These are phyloP conservation scores for Ridgeia piscesae DNA, from an alignment of 1,140 invertebrate genomes.

Conservation along the genomic window DNA sequence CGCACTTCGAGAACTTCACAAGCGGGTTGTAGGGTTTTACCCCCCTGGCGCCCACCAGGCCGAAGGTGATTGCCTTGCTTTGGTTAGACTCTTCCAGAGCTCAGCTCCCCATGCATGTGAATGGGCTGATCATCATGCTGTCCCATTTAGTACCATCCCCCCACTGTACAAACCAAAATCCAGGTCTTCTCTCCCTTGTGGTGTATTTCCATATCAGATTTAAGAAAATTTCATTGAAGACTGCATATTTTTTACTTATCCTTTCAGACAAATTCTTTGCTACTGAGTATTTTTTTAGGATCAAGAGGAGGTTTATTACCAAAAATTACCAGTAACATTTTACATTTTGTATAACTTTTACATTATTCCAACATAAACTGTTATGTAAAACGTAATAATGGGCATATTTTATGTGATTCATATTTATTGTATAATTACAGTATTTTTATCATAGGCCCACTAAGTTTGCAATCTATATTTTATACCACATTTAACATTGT, in stretches of 20 bases:
- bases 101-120: background rate
- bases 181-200: background rate
- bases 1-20: background rate
- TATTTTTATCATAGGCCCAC: background rate
- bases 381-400: too few relatives aligned
- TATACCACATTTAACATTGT: background rate
- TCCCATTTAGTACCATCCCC: background rate
- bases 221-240: background rate
- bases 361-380: too few relatives aligned
- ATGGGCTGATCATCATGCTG: conserved; percentile 7
- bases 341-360: background rate
- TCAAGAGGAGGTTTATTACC: background rate
- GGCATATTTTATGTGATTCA: background rate
- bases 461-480: background rate
- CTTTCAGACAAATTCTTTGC: background rate
- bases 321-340: background rate
- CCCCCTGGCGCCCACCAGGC: background rate
- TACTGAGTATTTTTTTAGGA: background rate
- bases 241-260: background rate
- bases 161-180: background rate
- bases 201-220: background rate
- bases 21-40: background rate
- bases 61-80: background rate
- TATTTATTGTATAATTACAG: background rate
- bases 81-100: conserved; percentile 7